Evolutionary conservation across 2,797 vertebrate genomes (phyloP), one percentile per base, ranked within the genome.

Genomic region (Coilia nasus): DNA sequence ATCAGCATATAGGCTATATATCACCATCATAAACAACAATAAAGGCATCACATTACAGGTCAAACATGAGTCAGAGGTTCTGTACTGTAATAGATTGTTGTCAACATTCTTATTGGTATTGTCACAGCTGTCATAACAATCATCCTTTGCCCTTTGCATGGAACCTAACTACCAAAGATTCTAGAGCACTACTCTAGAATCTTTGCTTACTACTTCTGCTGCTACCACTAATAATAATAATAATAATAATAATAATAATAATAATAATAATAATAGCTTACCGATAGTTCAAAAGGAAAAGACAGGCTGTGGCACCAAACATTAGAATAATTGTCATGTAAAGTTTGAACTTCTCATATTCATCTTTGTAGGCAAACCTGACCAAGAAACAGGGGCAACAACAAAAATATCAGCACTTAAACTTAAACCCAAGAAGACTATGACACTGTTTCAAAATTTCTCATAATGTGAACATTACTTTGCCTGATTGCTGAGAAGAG

Each of bases 281-380:
- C 98, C 98, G 97, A 93, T 95, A 98, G 92, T 99, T 97, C 59
- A 99, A 96, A 88, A 98, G 91, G 89, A 99, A 99, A 81, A 97
- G 96, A 93, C 97, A 98, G 0, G 97, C 94, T 12, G 99, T 95
- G 0, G 98, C 98, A 83, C 98, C 98, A 0, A 99, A 96, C 92
- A 99, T 95, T 89, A 99, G 94, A 91, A 99, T 98, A 91, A 99
- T 99, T 0, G 98, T 99, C 96, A 99, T 95, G 90, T 96, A 98
- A 89, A 99, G 97, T 91, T 99, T 99, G 93, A 99, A 99, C 92
- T 99, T 99, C 93, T 99, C 98, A 83, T 99, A 99, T 89, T 99
- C 98, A 0, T 99, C 98, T 95, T 99, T 99, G 94, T 99, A 99
- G 47, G 98, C 97, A 81, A 99, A 99, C 91, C 98, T 99, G 85